phyloP scores from a whole-genome alignment of 2,888 invertebrate genomes.

The Nymphalis polychloros region DNA sequence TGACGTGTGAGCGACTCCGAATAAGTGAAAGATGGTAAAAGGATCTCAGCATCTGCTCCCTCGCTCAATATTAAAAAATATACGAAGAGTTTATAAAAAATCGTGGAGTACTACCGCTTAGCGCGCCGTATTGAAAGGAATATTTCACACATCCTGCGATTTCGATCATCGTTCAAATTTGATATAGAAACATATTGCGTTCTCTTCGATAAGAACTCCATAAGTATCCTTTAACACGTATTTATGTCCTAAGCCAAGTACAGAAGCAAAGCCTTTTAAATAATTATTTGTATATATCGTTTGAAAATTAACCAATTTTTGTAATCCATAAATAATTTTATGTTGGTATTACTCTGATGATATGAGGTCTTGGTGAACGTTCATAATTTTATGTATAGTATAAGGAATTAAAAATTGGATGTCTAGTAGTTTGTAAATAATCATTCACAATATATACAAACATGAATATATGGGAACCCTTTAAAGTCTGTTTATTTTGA shows the following conservation, averaged over 20 bases:
- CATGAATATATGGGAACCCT: too few species aligned
- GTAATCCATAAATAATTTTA: too few species aligned
- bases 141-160: slow-evolving; percentile 27
- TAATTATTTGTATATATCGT: too few species aligned
- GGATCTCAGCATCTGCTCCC: slow-evolving; percentile 68
- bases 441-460: too few species aligned
- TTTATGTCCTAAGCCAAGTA: neutral
- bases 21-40: slow-evolving; percentile 59
- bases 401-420: too few species aligned
- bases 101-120: slow-evolving; percentile 32
- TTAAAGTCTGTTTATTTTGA: too few species aligned
- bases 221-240: neutral
- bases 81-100: slow-evolving; percentile 66
- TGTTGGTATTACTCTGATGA: too few species aligned
- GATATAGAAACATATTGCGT: neutral
- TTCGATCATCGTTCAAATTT: slow-evolving; percentile 6
- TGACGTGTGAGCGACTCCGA: slow-evolving; percentile 51
- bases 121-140: slow-evolving; percentile 23
- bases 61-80: slow-evolving; percentile 66
- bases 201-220: neutral
- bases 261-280: too few species aligned
- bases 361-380: too few species aligned
- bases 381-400: too few species aligned
- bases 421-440: too few species aligned
- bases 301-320: too few species aligned